phyloP scores from a whole-genome alignment of 2,797 vertebrate species.

The Pangasius macronema region DNA sequence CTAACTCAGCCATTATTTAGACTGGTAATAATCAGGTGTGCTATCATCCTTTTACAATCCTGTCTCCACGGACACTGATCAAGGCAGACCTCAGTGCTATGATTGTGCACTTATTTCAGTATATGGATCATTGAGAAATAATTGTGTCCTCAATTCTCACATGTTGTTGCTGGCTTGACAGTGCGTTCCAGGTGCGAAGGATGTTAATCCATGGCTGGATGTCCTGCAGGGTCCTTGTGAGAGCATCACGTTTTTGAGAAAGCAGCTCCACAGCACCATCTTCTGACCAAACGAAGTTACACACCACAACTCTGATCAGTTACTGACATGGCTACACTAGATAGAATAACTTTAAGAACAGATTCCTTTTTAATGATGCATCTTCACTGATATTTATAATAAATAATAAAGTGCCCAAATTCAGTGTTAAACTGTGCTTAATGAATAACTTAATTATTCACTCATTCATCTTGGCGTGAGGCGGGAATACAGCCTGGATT shows the following conservation, averaged over 20 bases:
- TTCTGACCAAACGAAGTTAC: slow-evolving; percentile 19
- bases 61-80: neutral
- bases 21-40: neutral
- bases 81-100: neutral
- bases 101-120: neutral
- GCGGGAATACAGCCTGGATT: neutral
- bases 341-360: neutral
- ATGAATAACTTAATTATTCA: neutral
- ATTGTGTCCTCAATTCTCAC: slow-evolving; percentile 32
- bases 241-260: slow-evolving; percentile 31
- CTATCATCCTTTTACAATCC: neutral
- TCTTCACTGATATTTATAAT: neutral
- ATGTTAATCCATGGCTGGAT: slow-evolving; percentile 45
- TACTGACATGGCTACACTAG: neutral
- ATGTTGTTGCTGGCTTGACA: slow-evolving; percentile 46
- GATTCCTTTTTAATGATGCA: neutral
- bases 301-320: slow-evolving; percentile 9
- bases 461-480: neutral
- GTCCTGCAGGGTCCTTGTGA: slow-evolving; percentile 44
- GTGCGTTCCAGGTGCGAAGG: slow-evolving; percentile 51
- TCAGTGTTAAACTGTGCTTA: neutral
- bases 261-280: slow-evolving; percentile 46
- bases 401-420: neutral
- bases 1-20: no score
- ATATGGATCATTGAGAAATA: neutral